A percentile compares a stretch with the other conserved stretches of the same genome.
Conservation (phyloP, 1,140 invertebrate genomes). For the Tetraneura akinire region DNA sequence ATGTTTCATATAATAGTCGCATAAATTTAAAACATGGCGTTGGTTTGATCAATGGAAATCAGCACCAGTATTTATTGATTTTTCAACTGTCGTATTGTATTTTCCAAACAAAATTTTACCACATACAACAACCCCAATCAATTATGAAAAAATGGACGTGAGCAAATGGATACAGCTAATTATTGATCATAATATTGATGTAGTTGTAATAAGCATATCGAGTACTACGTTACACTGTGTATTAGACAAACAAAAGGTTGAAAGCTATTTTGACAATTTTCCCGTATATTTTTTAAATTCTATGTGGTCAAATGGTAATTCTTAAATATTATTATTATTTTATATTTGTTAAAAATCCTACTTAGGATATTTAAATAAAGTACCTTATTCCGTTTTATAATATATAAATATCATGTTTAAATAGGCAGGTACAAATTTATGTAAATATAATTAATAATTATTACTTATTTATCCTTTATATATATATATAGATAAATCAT, state of each 20-base stretch:
- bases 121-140: background rate
- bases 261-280: background rate
- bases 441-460: background rate
- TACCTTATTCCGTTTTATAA: too few species aligned
- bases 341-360: too few species aligned
- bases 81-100: background rate
- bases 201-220: background rate
- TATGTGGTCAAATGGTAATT: background rate
- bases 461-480: background rate
- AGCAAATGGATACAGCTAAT: background rate
- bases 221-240: background rate
- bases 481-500: background rate
- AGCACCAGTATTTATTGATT: background rate
- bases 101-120: background rate
- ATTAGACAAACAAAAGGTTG: background rate
- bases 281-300: background rate
- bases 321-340: too few species aligned
- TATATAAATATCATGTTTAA: too few species aligned
- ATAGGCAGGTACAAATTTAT: too few species aligned
- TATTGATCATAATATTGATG: background rate
- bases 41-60: background rate
- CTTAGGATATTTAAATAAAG: too few species aligned
- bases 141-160: background rate
- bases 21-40: background rate
- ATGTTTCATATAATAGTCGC: background rate